A percentile compares a stretch with the other conserved stretches of the same genome.
Conservation (phyloP, 1,140 invertebrate species). For the Cardiocondyla obscurior region DNA sequence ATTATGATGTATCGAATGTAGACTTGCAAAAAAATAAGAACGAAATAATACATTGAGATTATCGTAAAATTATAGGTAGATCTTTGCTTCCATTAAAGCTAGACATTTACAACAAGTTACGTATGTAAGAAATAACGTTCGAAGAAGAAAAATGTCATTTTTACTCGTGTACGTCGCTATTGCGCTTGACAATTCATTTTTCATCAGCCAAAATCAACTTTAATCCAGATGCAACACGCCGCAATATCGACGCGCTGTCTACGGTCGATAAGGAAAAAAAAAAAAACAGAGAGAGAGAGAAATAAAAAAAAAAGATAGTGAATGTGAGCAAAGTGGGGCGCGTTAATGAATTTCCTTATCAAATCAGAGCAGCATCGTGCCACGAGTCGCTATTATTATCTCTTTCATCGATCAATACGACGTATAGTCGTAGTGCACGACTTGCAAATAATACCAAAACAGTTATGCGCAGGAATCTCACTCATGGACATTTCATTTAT, state of each 20-base stretch:
- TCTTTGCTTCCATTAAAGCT: not conserved
- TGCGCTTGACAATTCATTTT: slow-evolving; percentile 7
- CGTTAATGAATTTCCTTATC: slow-evolving; percentile 81
- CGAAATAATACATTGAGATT: not conserved
- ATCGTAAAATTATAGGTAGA: not conserved
- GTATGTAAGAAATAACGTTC: not conserved
- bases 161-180: slow-evolving; percentile 1
- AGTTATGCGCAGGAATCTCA: slow-evolving; percentile 54
- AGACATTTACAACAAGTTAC: not conserved
- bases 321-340: slow-evolving; percentile 70
- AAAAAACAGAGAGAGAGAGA: not conserved
- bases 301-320: not conserved
- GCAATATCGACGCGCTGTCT: slow-evolving; percentile 13
- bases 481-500: slow-evolving; percentile 47
- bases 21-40: not conserved
- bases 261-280: slow-evolving; percentile 8
- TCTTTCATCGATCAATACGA: slow-evolving; percentile 68
- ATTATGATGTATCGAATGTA: not conserved
- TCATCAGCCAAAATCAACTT: slow-evolving; percentile 14
- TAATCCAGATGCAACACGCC: slow-evolving; percentile 28
- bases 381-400: slow-evolving; percentile 68
- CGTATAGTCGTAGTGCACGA: slow-evolving; percentile 54
- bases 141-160: not conserved
- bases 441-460: slow-evolving; percentile 65
- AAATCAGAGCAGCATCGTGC: slow-evolving; percentile 70